Base-by-base conservation (phyloP, 1,140 invertebrate genomes). In the Stegodyphus dumicola region DNA sequence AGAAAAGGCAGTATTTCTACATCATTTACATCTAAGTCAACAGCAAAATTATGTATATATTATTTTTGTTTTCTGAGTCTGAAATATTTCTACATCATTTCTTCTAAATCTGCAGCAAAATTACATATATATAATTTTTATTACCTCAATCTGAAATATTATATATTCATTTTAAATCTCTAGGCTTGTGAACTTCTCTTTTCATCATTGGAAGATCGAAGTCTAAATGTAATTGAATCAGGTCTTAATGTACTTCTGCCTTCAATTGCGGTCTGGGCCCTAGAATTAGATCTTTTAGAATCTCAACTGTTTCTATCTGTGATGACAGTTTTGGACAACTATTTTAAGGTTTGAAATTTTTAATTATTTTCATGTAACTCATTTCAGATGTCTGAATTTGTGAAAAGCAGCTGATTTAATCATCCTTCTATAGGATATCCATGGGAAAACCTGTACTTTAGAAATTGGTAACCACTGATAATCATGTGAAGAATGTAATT, bases 191-290 rank as follows among this genome's bases (percentile, higher is more conserved):
- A 93, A 88, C 88, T 94, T 53, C 91, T 92, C 0, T 88, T 93
- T 56, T 91, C 91, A 18, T 92, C 92, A 49, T 89, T 94, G 13
- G 90, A 92, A 64, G 93, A 94, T 88, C 77, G 89, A 6, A 91
- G 91, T 66, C 86, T 90, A n/a, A 88, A 90, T 80, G 93, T 94
- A 17, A 87, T 89, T 18, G 87, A 85, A 48, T 88, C 89, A 65
- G 88, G 89, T 7, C 89, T 89, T 9, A 88, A 89, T 48, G 88
- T 91, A 3, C 89, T 91, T 65, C 88, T 92, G 53, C 91, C 91
- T 13, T 89, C 91, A 4, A 89, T 91, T 86, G 93, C 93, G 0
- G 92, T 93, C 86, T 95, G 94, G 94, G 93, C 94, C 7, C 90
- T 93, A 52, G 91, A 92, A 70, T 88, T 93, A 10, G 91, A 90